Evolutionary conservation across 1,140 invertebrate species (phyloP).

Genomic region (Neomicropteryx cornuta): DNA sequence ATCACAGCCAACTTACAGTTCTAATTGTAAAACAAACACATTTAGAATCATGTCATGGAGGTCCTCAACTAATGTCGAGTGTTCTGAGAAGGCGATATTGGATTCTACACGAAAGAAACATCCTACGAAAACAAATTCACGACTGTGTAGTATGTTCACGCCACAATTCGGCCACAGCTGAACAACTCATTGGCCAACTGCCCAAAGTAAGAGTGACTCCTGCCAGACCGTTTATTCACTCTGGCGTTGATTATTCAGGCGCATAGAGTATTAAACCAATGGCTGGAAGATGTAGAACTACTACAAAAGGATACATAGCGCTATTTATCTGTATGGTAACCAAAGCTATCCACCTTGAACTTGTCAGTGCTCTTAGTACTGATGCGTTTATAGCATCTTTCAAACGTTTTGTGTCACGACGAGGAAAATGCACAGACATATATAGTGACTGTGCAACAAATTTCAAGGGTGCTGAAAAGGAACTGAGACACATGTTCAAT

Average conservation of each 20-base stretch:
- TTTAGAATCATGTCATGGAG: constrained; percentile 17
- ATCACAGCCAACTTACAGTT: constrained; percentile 7
- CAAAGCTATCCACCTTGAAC: constrained; percentile 22
- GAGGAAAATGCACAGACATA: constrained; percentile 14
- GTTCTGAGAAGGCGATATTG: constrained; percentile 17
- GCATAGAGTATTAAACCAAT: constrained; percentile 16
- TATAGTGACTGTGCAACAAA: constrained; percentile 26
- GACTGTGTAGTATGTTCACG: constrained; percentile 15
- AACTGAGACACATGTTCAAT: constrained; percentile 9
- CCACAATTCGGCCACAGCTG: not conserved
- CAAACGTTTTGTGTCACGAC: constrained; percentile 17
- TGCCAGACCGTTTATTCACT: constrained; percentile 18
- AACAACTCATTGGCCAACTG: constrained; percentile 23
- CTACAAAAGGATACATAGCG: constrained; percentile 16
- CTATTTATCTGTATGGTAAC: constrained; percentile 21
- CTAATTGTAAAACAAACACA: constrained; percentile 20
- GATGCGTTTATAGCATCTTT: constrained; percentile 21
- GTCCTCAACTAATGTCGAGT: constrained; percentile 15
- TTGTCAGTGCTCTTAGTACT: constrained; percentile 17
- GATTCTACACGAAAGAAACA: constrained; percentile 12
- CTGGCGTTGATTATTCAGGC: constrained; percentile 26
- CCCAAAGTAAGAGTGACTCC: constrained; percentile 17
- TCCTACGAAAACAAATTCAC: constrained; percentile 6
- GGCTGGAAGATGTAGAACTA: constrained; percentile 3
- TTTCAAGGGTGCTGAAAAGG: constrained; percentile 21